Evolutionary conservation across 2,888 invertebrate species (phyloP), one percentile per base, ranked within the genome.

Genomic region (Drosophila mulleri): DNA sequence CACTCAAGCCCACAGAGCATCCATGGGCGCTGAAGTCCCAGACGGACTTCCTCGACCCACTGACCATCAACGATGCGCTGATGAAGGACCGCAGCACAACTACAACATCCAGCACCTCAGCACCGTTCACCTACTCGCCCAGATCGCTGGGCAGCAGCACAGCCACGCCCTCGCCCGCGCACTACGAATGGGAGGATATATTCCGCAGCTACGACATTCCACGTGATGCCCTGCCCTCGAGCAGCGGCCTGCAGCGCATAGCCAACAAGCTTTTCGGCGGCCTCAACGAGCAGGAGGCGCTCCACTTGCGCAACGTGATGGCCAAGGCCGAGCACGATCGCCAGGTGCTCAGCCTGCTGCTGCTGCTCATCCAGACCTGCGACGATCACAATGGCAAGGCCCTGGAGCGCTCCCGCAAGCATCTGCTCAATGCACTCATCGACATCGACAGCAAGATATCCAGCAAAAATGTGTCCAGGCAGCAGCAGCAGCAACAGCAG

Each of bases 301-400:
- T 95, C 70, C 96, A 96, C 78, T 93, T 97, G 62, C 95, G 96
- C 94, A 95, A 95, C 71, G 96, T 96, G 44, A 97, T 97, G 97
- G 95, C 96, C 88, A 96, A 96, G 90, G 97, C 97, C 0, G 95
- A 95, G 80, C 95, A 95, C 78, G 96, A 97, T 78, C 96, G 96
- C 65, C 95, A 96, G 0, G 96, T 96, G 0, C 94, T 96, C 57
- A 94, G 96, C 75, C 93, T 97, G 37, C 95, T 97, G 66, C 93
- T 97, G 37, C 92, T 97, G 32, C 93, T 97, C 68, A 96, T 97
- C 23, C 96, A 96, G 84, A 96, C 96, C 66, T 97, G 96, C 89
- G 96, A 95, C 81, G 95, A 95, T 58, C 95, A 95, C 83, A 95
- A 95, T 84, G 96, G 95, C 82, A 95, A 95, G 61, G 96, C 96